These are phyloP conservation scores for Tuta absoluta DNA, from an alignment of 2,888 invertebrate genomes.

Conservation along the genomic window DNA sequence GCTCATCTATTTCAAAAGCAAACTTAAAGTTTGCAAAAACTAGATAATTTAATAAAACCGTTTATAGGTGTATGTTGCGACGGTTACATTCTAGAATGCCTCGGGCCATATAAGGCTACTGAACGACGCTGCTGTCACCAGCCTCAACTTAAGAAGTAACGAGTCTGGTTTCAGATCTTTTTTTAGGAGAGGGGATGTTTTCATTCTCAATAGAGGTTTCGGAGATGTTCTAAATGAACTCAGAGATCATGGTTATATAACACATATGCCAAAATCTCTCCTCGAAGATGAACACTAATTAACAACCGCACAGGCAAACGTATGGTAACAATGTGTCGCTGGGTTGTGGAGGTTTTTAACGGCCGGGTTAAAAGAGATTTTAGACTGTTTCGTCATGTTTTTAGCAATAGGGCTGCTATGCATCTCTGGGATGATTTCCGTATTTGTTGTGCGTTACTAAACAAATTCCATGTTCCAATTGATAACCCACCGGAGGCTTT, in stretches of 20 bases:
- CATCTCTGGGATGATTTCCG: neutral
- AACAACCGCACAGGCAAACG: constrained; percentile 29
- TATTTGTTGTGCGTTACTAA: neutral
- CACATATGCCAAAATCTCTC: constrained; percentile 33
- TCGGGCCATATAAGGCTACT: constrained; percentile 35
- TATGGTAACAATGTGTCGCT: constrained; percentile 28
- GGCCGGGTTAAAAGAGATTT: neutral
- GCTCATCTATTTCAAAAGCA: constrained; percentile 31
- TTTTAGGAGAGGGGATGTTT: constrained; percentile 30
- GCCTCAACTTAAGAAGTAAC: neutral
- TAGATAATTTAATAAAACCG: constrained; percentile 32
- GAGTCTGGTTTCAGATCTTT: constrained; percentile 13
- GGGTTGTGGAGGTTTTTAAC: constrained; percentile 30
- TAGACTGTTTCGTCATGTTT: neutral
- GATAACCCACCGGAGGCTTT: neutral
- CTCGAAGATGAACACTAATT: constrained; percentile 31
- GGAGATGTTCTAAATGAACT: constrained; percentile 29
- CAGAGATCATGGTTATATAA: constrained; percentile 26
- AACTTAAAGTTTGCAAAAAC: constrained; percentile 31
- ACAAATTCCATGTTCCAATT: neutral
- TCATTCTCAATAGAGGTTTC: constrained; percentile 33
- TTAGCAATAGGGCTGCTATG: neutral
- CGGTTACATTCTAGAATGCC: constrained; percentile 35
- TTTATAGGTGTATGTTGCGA: constrained; percentile 34
- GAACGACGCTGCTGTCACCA: neutral